These are phyloP conservation scores for Tenthredo livida DNA, from an alignment of 2,888 invertebrate genomes.

Conservation along the genomic window DNA sequence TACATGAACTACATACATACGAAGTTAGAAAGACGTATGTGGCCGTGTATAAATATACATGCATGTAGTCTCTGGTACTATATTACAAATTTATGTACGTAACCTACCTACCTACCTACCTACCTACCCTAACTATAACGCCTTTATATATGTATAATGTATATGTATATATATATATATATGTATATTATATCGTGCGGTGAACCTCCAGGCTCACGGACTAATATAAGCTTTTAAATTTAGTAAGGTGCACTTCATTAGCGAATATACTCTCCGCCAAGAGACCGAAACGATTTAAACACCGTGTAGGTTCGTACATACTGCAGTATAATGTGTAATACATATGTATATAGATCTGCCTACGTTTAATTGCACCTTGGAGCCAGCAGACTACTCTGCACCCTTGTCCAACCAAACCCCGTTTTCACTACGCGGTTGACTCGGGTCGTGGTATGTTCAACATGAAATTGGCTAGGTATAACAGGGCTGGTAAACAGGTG, in stretches of 20 bases:
- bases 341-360: background rate
- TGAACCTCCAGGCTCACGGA: constrained; percentile 28
- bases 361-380: constrained; percentile 38
- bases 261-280: constrained; percentile 62
- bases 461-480: constrained; percentile 14
- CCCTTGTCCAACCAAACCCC: constrained; percentile 20
- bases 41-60: background rate
- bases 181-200: background rate
- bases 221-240: constrained; percentile 66
- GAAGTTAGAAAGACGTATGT: background rate
- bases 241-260: constrained; percentile 68
- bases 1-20: constrained; percentile 63
- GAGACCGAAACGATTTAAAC: constrained; percentile 71
- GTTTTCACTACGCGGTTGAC: constrained; percentile 19
- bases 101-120: background rate
- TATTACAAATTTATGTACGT: constrained; percentile 18
- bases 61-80: background rate
- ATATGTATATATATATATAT: background rate
- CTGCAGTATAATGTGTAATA: background rate
- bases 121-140: background rate
- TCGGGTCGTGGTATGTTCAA: constrained; percentile 23
- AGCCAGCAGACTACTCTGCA: constrained; percentile 7
- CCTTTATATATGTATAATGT: background rate
- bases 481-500: background rate
- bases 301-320: background rate